These are phyloP conservation scores for Drosophila eohydei DNA, from an alignment of 2,888 invertebrate species.

Conservation along the genomic window DNA sequence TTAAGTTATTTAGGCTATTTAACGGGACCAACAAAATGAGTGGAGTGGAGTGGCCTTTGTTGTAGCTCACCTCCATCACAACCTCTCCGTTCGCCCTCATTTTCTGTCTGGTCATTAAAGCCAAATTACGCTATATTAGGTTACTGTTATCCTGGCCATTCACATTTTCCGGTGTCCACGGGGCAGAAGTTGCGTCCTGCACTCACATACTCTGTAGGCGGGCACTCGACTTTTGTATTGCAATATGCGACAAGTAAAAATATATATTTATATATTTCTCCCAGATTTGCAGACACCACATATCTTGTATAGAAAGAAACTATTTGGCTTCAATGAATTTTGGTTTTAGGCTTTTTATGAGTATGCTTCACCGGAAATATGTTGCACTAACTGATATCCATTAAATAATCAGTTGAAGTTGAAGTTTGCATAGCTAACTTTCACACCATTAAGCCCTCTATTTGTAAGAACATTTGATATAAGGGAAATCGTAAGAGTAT, in stretches of 20 bases:
- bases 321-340: background rate
- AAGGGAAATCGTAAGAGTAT: background rate
- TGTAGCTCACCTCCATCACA: background rate
- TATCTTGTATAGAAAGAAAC: background rate
- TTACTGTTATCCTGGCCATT: conserved; percentile 36
- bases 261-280: background rate
- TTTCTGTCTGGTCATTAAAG: conserved; percentile 63
- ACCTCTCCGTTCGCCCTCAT: background rate
- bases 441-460: background rate
- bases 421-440: background rate
- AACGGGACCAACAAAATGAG: conserved; percentile 50
- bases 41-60: conserved; percentile 54
- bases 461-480: background rate
- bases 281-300: background rate
- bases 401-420: background rate
- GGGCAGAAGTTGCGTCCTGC: conserved; percentile 22
- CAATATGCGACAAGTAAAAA: background rate
- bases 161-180: conserved; percentile 24
- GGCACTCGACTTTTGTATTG: background rate
- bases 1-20: conserved; percentile 81
- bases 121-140: conserved; percentile 71
- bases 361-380: background rate
- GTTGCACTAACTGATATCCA: background rate
- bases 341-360: background rate
- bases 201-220: background rate